phyloP scores from a whole-genome alignment of 2,797 vertebrate species.

The Apogon hyalosoma region DNA sequence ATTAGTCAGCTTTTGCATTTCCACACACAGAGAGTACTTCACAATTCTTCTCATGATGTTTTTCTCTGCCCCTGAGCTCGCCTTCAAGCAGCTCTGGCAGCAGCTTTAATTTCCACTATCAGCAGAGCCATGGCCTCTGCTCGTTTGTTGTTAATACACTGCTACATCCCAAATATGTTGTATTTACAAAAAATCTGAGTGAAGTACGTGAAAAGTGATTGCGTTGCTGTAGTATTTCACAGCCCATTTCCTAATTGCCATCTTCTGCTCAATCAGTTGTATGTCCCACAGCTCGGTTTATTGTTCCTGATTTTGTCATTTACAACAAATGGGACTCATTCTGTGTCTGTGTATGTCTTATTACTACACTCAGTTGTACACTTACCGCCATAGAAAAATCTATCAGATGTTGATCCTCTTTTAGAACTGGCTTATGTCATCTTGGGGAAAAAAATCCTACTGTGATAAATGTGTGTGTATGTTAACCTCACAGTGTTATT shows the following conservation, averaged over 20 bases:
- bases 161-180: constrained; percentile 42
- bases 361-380: constrained; percentile 10
- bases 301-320: constrained; percentile 34
- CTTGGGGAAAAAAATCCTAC: too few relatives aligned
- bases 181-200: constrained; percentile 58
- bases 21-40: constrained; percentile 36
- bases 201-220: constrained; percentile 52
- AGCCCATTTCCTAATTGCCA: constrained; percentile 73
- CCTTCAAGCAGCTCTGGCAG: constrained; percentile 63
- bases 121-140: constrained; percentile 29
- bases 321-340: constrained; percentile 34
- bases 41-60: constrained; percentile 57
- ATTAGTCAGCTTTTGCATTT: constrained; percentile 68
- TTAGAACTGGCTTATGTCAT: too few relatives aligned
- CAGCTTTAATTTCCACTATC: constrained; percentile 67
- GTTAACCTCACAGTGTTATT: too few relatives aligned
- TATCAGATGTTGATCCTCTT: too few relatives aligned
- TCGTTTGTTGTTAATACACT: constrained; percentile 47
- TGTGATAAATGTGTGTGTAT: too few relatives aligned
- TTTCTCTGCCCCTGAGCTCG: constrained; percentile 61
- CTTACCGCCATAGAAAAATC: neutral
- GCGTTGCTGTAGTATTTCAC: constrained; percentile 63
- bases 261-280: constrained; percentile 67
- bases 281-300: constrained; percentile 33
- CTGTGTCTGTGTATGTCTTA: constrained; percentile 20